Evolutionary conservation across 2,888 invertebrate species (phyloP).

Genomic region (Ornithoptera priamus): DNA sequence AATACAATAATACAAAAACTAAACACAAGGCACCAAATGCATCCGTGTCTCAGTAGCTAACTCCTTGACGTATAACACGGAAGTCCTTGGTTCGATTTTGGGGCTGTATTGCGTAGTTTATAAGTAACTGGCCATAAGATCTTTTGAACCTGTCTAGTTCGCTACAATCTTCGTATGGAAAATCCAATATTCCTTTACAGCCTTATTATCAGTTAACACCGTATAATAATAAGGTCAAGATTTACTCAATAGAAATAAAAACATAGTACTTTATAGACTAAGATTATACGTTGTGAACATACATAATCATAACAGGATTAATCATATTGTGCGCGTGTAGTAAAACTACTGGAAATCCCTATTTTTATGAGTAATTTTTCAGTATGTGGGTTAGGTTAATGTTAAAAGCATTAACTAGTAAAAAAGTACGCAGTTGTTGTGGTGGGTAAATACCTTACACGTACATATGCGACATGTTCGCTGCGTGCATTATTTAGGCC

Average conservation of each 20-base stretch:
- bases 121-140: too few species aligned
- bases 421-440: conserved; percentile 29
- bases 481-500: conserved; percentile 50
- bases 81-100: too few species aligned
- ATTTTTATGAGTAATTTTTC: conserved; percentile 7
- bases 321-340: conserved; percentile 3
- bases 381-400: not conserved
- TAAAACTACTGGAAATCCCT: conserved; percentile 14
- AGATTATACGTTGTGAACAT: not conserved
- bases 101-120: too few species aligned
- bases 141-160: too few species aligned
- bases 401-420: conserved; percentile 33
- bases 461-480: not conserved
- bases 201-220: too few species aligned
- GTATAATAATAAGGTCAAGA: too few species aligned
- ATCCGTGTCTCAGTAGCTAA: too few species aligned
- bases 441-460: conserved; percentile 18
- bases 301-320: not conserved
- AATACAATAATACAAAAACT: too few species aligned
- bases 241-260: not conserved
- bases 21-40: too few species aligned
- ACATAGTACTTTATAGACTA: not conserved
- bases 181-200: not conserved
- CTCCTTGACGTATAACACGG: too few species aligned
- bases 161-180: too few species aligned